Base-by-base conservation (phyloP, 2,888 invertebrate species). In the Bedellia somnulentella region DNA sequence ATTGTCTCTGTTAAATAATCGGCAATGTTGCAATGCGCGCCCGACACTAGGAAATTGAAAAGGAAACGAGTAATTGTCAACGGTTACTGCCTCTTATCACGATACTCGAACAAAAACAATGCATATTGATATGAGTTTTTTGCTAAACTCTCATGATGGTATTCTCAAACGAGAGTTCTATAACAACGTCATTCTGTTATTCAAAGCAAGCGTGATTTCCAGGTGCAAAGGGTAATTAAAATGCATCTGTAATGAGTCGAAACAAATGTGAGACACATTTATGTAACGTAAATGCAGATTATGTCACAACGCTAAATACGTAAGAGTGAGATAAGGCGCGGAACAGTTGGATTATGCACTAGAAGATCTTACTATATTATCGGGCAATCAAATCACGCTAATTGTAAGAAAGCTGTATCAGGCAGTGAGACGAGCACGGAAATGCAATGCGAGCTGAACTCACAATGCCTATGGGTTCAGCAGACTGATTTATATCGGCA, bases 1-100 rank as follows among this genome's bases (percentile, higher is more conserved):
- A 70, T 73, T 73, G 71, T 75, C 63, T 63, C 52, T 51, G 44
- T 61, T 63, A 64, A 70, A 71, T 73, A 71, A 71, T 67, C 64
- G 61, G 62, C 66, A 62, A 61, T 34, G 38, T 51, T 47, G 49
- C 52, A 46, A 29, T 13, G 8, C 2, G 48, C 48, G 60, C 59
- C 62, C 52, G 63, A 57, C n/a, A n/a, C n/a, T n/a, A n/a, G n/a
- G n/a, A n/a, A n/a, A 67, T 64, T 42, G 42, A 5, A 6, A 8
- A 18, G 8, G 18, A 8, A 18, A 18, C 5, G 18, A 18, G 8
- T 9, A 18, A 5, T 18, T 18, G 8, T 5, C 18, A 8, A 5
- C 8, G 8, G 18, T 5, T 18, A 8, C 18, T 9, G 18, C 18
- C 8, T 5, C 18, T n/a, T n/a, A n/a, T n/a, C n/a, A n/a, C n/a